phyloP scores from a whole-genome alignment of 2,797 vertebrate species.

The Toxotes lorentzi region DNA sequence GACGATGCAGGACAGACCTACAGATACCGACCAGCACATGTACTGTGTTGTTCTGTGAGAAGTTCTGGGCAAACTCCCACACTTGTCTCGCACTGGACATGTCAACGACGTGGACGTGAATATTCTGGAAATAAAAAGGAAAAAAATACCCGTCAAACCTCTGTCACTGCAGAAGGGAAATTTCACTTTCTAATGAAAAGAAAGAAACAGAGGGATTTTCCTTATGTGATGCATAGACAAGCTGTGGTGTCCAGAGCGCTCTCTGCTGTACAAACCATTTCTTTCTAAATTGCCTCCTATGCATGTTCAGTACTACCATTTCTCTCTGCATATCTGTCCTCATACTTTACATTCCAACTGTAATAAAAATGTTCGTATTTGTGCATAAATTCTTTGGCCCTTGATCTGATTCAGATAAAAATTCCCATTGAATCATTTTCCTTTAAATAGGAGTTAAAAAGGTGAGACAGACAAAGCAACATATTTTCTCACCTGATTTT shows the following conservation, averaged over 20 bases:
- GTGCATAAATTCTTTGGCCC: too few species aligned
- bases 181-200: neutral
- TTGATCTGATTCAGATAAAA: too few species aligned
- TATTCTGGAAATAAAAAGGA: conserved; percentile 76
- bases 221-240: neutral
- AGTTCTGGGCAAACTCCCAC: conserved; percentile 89
- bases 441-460: too few species aligned
- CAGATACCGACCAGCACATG: conserved; percentile 85
- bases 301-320: too few species aligned
- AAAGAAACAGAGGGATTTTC: neutral
- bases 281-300: too few species aligned
- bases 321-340: too few species aligned
- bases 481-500: conserved; percentile 81
- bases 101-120: conserved; percentile 88
- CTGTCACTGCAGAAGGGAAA: neutral
- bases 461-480: neutral
- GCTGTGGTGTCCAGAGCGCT: neutral
- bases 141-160: neutral
- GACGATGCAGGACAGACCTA: neutral
- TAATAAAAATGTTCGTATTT: too few species aligned
- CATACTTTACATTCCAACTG: too few species aligned
- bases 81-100: conserved; percentile 87
- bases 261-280: neutral
- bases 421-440: too few species aligned
- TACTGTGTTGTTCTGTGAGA: conserved; percentile 82